Base-by-base conservation (phyloP, 2,113 vertebrate species). In the Perccottus glenii region DNA sequence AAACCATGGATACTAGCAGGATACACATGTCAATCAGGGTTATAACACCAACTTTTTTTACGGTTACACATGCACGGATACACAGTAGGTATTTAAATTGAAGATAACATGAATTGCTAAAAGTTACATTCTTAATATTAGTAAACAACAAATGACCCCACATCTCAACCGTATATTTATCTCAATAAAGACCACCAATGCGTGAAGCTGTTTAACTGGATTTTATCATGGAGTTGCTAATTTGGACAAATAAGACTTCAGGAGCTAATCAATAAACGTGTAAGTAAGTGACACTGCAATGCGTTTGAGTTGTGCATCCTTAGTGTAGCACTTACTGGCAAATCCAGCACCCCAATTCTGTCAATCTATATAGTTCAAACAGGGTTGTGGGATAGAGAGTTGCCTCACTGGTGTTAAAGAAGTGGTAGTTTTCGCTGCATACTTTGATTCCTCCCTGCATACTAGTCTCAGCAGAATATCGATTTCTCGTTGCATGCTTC, bases 261-360 rank as follows among this genome's bases (percentile, higher is more conserved):
- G 45, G 19, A 46, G 27, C 50, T 57, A 55, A 63, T 61, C 40
- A 57, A 36, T 66, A 66, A 67, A 36, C 40, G n/a, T 9, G 27
- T 9, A 35, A 44, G 14, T 73, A 58, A 62, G 59, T 67, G 55
- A 70, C 64, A 49, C 64, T 27, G 50, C 15, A 12, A 57, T 49
- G 40, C 27, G 50, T 56, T 43, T 14, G 36, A 60, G 52, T 6
- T 61, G 32, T 50, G 16, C 33, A 35, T 11, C 14, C 61, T 42
- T 43, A 60, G 46, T 33, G 36, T 49, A 60, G 52, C 55, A 60
- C 44, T 70, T 70, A 70, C 50, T 68, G 74, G 68, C 51, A 62
- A 78, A 83, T 74, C 56, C 61, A 46, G 74, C 77, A 80, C 43
- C 77, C 81, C 58, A 50, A 80, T 83, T 87, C 79, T 81, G 79